Base-by-base conservation (phyloP, 37 sponge, comb jelly and placozoan species). In the Aplysina aerophoba region DNA sequence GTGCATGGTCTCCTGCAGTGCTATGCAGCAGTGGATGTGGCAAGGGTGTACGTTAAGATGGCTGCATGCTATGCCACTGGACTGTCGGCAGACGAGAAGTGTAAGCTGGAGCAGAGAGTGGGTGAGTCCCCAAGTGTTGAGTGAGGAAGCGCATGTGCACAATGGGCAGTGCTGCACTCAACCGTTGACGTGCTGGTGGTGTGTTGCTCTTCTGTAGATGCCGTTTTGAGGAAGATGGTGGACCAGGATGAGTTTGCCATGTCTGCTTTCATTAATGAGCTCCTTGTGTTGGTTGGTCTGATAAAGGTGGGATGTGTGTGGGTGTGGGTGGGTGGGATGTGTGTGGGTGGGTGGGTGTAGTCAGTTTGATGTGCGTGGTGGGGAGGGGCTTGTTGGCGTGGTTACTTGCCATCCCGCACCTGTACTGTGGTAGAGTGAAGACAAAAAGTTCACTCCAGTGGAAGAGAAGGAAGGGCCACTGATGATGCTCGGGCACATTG, bases 391-490 rank as follows among this genome's bases (percentile, higher is more conserved):
- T 44, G 50, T 44, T 44, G 50, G 8, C 8, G 8, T 44, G 50
- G 50, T 44, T 44, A 44, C 50, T 8, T 44, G 50, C 50, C 6
- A 11, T 11, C 50, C 3, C 8, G 50, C 50, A 8, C 8, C 50
- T 44, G 50, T 44, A 8, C 50, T 8, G 8, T 41, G 24, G 15
- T 54, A 91, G 95, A 80, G 82, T 19, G 91, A 92, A 55, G 93
- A 95, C 50, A 92, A 92, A 64, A 73, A 64, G 24, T 91, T 95
- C 37, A 53, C 60, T 22, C 91, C 91, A 58, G 79, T 88, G 11
- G 74, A 80, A 6, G 79, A 85, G 17, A 69, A 87, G n/a, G 91
- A 95, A 25, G 95, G 95, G 11, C 95, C 95, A 21, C 38, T 95
- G 19, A 53, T 90, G 27, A 88, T 85, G 8, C 27, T 12, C 16